These are phyloP conservation scores for Hirundichthys speculiger DNA, from an alignment of 2,113 vertebrate genomes.

Conservation along the genomic window DNA sequence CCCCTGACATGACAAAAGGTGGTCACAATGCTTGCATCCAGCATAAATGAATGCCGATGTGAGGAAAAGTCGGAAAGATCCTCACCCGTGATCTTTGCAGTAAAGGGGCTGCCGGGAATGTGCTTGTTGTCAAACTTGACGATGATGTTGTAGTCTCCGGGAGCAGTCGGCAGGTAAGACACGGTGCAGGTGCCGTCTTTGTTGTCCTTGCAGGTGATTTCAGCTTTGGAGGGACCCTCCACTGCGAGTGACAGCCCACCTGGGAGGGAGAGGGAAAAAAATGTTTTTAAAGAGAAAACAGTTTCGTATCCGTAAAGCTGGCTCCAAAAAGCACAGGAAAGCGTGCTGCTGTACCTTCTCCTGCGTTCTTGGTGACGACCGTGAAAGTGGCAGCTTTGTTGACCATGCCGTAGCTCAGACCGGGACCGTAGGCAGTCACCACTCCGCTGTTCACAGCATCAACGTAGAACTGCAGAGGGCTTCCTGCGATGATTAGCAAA, in stretches of 20 bases:
- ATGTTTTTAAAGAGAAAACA: background rate
- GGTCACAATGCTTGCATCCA: conserved; percentile 23
- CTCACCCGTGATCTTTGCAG: conserved; percentile 94
- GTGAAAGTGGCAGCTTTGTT: conserved; percentile 94
- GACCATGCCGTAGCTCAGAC: conserved; percentile 93
- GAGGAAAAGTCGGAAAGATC: background rate
- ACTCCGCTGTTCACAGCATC: conserved; percentile 91
- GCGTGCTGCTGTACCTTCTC: conserved; percentile 83
- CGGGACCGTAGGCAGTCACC: conserved; percentile 94
- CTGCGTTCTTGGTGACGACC: conserved; percentile 94
- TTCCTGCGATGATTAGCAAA: conserved; percentile 76
- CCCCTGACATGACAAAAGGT: conserved; percentile 71
- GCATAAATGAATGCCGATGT: conserved; percentile 9
- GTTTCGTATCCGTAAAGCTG: background rate
- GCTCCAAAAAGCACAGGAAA: background rate
- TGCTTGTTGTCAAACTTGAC: conserved; percentile 97
- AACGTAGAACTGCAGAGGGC: conserved; percentile 95
- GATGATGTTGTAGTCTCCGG: conserved; percentile 95
- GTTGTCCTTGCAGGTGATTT: conserved; percentile 98
- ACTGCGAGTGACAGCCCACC: conserved; percentile 95
- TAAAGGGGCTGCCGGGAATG: conserved; percentile 94
- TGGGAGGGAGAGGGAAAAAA: conserved; percentile 44
- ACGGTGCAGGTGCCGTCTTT: conserved; percentile 96
- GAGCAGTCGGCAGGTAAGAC: conserved; percentile 93
- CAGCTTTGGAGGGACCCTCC: conserved; percentile 95